Percentiles rank a stretch among this genome's conserved stretches.
These are phyloP conservation scores for Platanista minor DNA, from an alignment of 2,113 vertebrate species.

Conservation along the genomic window DNA sequence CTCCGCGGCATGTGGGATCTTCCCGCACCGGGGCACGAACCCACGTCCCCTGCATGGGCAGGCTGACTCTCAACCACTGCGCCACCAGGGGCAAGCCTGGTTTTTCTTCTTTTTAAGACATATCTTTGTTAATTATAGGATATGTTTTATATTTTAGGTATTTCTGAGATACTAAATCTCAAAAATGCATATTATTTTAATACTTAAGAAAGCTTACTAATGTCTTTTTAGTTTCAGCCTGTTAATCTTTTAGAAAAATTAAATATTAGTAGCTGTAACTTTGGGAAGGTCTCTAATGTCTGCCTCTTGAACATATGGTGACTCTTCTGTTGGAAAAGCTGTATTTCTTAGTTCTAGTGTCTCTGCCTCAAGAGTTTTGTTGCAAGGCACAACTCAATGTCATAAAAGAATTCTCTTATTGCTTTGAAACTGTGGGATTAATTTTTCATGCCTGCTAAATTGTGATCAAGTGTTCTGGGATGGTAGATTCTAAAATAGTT, in stretches of 20 bases:
- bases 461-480: conserved; percentile 4
- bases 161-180: conserved; percentile 27
- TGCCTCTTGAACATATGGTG: background rate
- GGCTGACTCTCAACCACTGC: too few relatives aligned
- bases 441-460: conserved; percentile 3
- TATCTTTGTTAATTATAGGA: background rate
- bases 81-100: too few relatives aligned
- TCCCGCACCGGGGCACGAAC: too few relatives aligned
- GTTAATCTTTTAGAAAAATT: background rate
- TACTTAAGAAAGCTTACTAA: background rate
- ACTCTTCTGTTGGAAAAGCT: background rate
- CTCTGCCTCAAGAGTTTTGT: background rate
- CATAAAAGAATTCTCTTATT: background rate
- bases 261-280: background rate
- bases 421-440: background rate
- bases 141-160: background rate
- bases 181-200: background rate
- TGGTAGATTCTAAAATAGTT: background rate
- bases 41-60: too few relatives aligned
- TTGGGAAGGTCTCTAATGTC: background rate
- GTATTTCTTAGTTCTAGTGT: background rate
- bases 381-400: background rate
- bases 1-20: too few relatives aligned
- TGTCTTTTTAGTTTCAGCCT: background rate
- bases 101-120: conserved; percentile 34